Evolutionary conservation across 2,888 invertebrate genomes (phyloP).

Genomic region (Heliconius erato): DNA sequence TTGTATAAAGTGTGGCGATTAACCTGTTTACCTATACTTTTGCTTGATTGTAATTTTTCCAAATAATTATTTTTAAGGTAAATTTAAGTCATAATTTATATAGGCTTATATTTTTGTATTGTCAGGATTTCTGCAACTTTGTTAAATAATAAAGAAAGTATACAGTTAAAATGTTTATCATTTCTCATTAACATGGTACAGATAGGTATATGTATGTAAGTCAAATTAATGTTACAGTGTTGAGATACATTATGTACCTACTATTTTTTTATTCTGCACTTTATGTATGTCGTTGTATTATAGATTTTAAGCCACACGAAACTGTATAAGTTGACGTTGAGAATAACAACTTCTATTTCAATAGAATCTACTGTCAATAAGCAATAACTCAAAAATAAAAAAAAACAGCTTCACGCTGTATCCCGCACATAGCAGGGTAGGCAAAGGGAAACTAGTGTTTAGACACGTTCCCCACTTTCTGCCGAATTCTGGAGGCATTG

Average conservation of each 20-base stretch:
- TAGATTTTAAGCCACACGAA: neutral
- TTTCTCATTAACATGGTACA: neutral
- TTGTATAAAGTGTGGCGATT: conserved; percentile 38
- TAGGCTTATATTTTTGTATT: too few species aligned
- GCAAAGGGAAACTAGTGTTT: too few species aligned
- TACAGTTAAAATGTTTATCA: neutral
- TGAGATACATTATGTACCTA: neutral
- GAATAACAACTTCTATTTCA: neutral
- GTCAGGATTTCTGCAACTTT: too few species aligned
- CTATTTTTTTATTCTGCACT: too few species aligned
- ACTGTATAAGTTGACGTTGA: neutral
- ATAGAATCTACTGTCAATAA: neutral
- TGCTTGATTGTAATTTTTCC: conserved; percentile 11
- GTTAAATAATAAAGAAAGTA: neutral
- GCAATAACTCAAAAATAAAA: too few species aligned
- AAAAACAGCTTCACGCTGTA: too few species aligned
- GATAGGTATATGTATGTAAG: neutral
- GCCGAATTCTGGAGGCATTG: too few species aligned
- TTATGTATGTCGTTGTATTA: neutral
- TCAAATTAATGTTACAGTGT: neutral
- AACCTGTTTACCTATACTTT: conserved; percentile 20
- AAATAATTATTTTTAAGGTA: neutral
- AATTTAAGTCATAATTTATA: neutral
- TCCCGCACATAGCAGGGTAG: too few species aligned
- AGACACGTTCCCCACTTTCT: too few species aligned